These are phyloP conservation scores for Manis javanica DNA, from an alignment of 2,797 vertebrate genomes.

Conservation along the genomic window DNA sequence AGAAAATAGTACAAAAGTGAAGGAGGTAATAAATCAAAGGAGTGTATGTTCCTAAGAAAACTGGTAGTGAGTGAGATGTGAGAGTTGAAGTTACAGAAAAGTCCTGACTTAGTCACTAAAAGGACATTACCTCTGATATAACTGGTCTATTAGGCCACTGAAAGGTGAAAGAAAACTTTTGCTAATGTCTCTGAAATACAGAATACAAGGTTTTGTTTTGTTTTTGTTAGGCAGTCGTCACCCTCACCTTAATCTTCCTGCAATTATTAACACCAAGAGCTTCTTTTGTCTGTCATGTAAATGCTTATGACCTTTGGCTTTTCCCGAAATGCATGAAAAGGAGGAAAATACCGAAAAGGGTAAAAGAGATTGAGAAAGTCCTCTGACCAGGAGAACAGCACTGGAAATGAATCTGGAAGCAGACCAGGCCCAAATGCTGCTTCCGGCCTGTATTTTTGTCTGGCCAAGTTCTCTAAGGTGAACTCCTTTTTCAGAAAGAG, in stretches of 20 bases:
- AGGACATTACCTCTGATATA: neutral
- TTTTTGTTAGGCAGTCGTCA: conserved; percentile 21
- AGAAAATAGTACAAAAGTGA: conserved; percentile 5
- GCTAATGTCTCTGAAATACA: neutral
- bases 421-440: neutral
- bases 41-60: conserved; percentile 10
- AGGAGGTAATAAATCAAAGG: neutral
- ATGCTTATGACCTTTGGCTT: conserved; percentile 4
- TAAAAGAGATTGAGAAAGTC: conserved; percentile 24
- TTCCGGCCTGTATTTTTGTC: conserved; percentile 31
- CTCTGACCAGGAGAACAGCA: neutral
- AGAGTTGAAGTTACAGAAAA: neutral
- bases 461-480: neutral
- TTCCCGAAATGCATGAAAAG: conserved; percentile 1
- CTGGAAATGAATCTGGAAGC: conserved; percentile 10
- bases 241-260: neutral
- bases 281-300: conserved; percentile 24
- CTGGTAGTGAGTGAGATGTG: neutral
- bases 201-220: neutral
- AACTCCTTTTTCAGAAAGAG: conserved; percentile 18
- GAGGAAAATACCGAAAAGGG: neutral
- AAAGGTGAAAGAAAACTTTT: conserved; percentile 36
- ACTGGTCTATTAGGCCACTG: neutral
- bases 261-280: neutral
- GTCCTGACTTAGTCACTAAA: neutral